Evolutionary conservation across 2,797 vertebrate genomes (phyloP).

Genomic region (Zenarchopterus dispar): DNA sequence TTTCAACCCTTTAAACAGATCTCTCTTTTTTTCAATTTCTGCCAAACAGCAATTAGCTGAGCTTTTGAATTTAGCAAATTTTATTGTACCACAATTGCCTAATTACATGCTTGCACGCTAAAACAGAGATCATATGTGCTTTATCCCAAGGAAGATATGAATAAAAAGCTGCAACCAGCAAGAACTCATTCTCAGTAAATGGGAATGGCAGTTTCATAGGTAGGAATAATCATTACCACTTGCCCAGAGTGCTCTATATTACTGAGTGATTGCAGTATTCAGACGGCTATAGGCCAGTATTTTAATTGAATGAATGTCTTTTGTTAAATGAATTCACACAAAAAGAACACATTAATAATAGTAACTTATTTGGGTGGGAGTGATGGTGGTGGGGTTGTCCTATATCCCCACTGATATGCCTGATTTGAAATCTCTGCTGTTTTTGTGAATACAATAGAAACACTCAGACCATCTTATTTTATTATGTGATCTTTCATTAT

Average conservation of each 20-base stretch:
- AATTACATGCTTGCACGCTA: conserved; percentile 53
- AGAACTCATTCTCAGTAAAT: conserved; percentile 43
- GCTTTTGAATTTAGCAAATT: conserved; percentile 34
- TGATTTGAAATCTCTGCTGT: too few relatives aligned
- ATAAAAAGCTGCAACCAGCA: conserved; percentile 40
- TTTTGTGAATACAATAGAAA: too few relatives aligned
- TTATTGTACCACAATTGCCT: conserved; percentile 32
- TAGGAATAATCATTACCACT: conserved; percentile 45
- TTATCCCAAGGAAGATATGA: conserved; percentile 36
- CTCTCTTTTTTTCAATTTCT: conserved; percentile 5
- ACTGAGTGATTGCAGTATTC: too few relatives aligned
- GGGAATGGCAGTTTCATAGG: conserved; percentile 27
- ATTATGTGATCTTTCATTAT: too few relatives aligned
- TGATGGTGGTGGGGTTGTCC: too few relatives aligned
- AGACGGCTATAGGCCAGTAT: too few relatives aligned
- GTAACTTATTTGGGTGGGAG: too few relatives aligned
- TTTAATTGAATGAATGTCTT: too few relatives aligned
- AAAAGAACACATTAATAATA: too few relatives aligned
- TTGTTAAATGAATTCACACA: too few relatives aligned
- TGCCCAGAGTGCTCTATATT: conserved; percentile 8
- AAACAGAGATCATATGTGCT: conserved; percentile 46
- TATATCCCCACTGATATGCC: too few relatives aligned
- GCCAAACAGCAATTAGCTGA: conserved; percentile 30
- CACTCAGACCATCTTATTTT: too few relatives aligned
- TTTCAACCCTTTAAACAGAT: conserved; percentile 19